Base-by-base conservation (phyloP, 2,888 invertebrate species). In the Drosophila tripunctata region DNA sequence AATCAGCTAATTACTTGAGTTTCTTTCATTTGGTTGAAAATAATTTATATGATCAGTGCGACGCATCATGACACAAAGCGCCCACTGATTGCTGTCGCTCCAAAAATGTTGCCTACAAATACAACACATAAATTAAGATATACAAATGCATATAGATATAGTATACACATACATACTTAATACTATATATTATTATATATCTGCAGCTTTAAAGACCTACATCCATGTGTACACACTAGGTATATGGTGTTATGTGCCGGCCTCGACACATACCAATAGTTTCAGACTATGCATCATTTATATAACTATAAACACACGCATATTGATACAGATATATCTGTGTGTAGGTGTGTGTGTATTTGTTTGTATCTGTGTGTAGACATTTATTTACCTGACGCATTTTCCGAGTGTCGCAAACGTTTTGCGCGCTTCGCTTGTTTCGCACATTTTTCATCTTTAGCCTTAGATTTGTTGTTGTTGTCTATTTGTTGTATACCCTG, bases 401-500 rank as follows among this genome's bases (percentile, higher is more conserved):
- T 73, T 72, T 45, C 69, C 78, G 77, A 73, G 77, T 84, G 86
- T 78, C 75, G 85, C 82, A 55, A 78, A 58, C 82, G 67, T 64
- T 78, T 81, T 84, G 68, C 58, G 57, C 58, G 61, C 60, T 64
- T 78, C 55, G 78, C 82, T 70, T 58, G 54, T 67, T 85, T 78
- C 75, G 75, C 85, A 84, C 82, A 78, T 78, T 78, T 81, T 67
- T 78, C 75, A 85, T 85, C 54, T 80, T 72, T 84, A 43, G 72
- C 62, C 66, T 82, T 63, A 43, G 52, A 41, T 38, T n/a, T n/a
- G n/a, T n/a, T 22, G 35, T 35, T 36, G 35, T 43, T 51, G 44
- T 36, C 21, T 27, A 33, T 61, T 36, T 58, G 7, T 43, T 2
- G 1, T 10, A 70, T 70, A 71, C 70, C 70, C 71, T 75, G 57